Base-by-base conservation (phyloP, 1,140 invertebrate species). In the Danaus melanippus region DNA sequence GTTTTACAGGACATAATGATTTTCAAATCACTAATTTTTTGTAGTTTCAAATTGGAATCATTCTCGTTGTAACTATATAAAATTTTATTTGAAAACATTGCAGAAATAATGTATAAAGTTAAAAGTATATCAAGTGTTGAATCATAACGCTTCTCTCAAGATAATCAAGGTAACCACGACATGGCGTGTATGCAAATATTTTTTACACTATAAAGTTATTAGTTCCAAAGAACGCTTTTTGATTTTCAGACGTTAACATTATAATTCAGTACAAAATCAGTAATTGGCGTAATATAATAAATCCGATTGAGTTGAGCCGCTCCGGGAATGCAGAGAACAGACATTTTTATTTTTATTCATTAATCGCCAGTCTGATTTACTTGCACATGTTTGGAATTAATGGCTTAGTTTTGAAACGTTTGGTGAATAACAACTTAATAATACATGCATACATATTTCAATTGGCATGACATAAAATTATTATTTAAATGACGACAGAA, bases 241-340 rank as follows among this genome's bases (percentile, higher is more conserved):
- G 39, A 55, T 55, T 55, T 46, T 42, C 48, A 41, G 12, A 42
- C 41, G 39, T 46, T 55, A 49, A 55, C 46, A 48, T 55, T 55
- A 55, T 55, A 55, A 55, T 55, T 55, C 53, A 55, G 53, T 47
- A 55, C 46, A 46, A 55, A 57, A 57, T 50, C 49, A 43, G 55
- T 48, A 55, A 55, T 55, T 55, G 55, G 43, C 43, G 47, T 57
- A 57, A 51, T 57, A 49, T 57, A 51, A 57, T 45, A 49, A 57
- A 51, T 51, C 49, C 43, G 42, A 57, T 51, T 45, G 39, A 57
- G 45, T 51, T 44, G 55, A 47, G 44, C 49, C 47, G 10, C 42
- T 10, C 21, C 9, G 43, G 48, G 55, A 51, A 47, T 57, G 49
- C 49, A 51, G 42, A 12, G 39, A 10, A 11, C 15, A 12, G 15